These are phyloP conservation scores for Sceloporus undulatus DNA, from an alignment of 2,113 vertebrate genomes.

Conservation along the genomic window DNA sequence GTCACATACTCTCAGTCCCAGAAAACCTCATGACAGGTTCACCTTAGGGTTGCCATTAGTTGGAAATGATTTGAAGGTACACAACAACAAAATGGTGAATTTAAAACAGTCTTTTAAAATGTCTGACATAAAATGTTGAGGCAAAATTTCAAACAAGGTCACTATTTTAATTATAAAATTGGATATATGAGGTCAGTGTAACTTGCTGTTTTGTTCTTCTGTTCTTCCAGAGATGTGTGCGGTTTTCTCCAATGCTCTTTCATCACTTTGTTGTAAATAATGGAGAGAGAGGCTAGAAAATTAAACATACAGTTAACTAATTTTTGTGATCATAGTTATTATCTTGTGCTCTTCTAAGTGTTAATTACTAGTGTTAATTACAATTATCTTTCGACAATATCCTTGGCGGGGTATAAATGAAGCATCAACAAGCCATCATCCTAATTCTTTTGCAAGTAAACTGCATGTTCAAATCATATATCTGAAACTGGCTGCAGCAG, in stretches of 20 bases:
- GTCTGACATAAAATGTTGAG: constrained; percentile 22
- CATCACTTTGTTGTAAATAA: constrained; percentile 32
- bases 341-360: constrained; percentile 25
- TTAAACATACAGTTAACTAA: constrained; percentile 35
- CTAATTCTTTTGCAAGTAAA: constrained; percentile 42
- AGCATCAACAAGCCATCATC: constrained; percentile 36
- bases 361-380: constrained; percentile 46
- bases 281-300: background rate
- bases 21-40: no score
- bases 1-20: no score
- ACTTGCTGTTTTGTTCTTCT: constrained; percentile 21
- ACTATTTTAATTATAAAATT: constrained; percentile 25
- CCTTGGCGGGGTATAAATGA: constrained; percentile 37
- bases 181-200: constrained; percentile 20
- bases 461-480: constrained; percentile 42
- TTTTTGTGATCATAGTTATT: constrained; percentile 36
- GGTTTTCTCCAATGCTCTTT: constrained; percentile 29
- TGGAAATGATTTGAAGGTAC: no score
- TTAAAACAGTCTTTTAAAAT: constrained; percentile 48
- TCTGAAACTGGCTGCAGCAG: constrained; percentile 23
- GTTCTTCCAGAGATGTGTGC: constrained; percentile 1
- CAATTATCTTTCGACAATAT: constrained; percentile 12
- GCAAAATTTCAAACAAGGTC: background rate
- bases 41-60: no score
- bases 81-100: background rate